Conservation (phyloP, 2,888 invertebrate genomes). For the Agrenia bidenticulata region DNA sequence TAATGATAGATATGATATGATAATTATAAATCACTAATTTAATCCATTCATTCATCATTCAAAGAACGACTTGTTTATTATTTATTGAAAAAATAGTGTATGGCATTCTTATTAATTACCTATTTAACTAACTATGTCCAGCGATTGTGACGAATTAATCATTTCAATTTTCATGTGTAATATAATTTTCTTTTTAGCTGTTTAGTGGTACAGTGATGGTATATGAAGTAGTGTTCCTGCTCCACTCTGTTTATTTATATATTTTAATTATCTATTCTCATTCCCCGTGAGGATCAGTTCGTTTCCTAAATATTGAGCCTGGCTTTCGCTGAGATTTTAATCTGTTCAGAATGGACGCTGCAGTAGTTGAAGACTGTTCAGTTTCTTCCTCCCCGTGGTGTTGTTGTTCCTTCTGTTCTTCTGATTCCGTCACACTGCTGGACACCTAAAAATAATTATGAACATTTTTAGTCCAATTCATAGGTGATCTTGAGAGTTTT, state of each 20-base stretch:
- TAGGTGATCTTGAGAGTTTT: no score
- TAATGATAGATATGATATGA: no score
- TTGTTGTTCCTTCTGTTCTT: constrained; percentile 42
- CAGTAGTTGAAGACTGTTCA: constrained; percentile 44
- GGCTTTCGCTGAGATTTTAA: constrained; percentile 50
- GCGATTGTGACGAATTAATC: no score
- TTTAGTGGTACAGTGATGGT: not conserved
- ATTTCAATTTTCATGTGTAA: no score
- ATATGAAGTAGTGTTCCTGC: constrained; percentile 10
- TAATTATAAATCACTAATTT: no score
- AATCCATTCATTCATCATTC: no score
- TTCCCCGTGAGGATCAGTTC: constrained; percentile 40
- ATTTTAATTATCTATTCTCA: constrained; percentile 9
- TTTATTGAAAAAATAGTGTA: no score
- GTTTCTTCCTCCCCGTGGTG: constrained; percentile 26
- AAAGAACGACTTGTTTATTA: no score
- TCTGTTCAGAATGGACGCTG: constrained; percentile 48
- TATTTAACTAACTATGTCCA: no score
- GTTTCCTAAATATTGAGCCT: constrained; percentile 48
- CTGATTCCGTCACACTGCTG: constrained; percentile 50
- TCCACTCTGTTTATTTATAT: constrained; percentile 12
- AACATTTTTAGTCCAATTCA: no score
- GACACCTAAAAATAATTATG: constrained; percentile 47
- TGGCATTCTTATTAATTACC: no score
- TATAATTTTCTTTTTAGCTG: no score